A percentile compares a stretch with the other conserved stretches of the same genome.
These are phyloP conservation scores for Chelonoidis abingdonii DNA, from an alignment of 2,113 vertebrate genomes.

Conservation along the genomic window DNA sequence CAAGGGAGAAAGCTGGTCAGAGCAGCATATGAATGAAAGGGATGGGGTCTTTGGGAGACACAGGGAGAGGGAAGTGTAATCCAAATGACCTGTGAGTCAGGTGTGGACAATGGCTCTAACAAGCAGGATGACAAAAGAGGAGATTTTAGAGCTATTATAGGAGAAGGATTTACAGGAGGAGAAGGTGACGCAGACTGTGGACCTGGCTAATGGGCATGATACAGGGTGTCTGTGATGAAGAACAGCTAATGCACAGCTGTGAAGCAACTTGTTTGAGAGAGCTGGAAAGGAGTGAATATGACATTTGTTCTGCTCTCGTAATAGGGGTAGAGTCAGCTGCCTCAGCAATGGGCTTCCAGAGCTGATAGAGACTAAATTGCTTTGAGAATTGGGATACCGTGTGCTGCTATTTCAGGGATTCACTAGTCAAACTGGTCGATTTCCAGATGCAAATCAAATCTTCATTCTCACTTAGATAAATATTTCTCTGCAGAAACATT, in stretches of 20 bases:
- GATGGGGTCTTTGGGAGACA: background rate
- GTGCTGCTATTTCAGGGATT: constrained; percentile 60
- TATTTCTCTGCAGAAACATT: constrained; percentile 59
- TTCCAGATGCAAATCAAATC: constrained; percentile 74
- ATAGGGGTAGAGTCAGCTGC: constrained; percentile 34
- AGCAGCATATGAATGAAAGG: background rate
- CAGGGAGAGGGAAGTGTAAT: background rate
- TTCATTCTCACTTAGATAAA: constrained; percentile 73
- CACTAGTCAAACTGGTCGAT: constrained; percentile 69
- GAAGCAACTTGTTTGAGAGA: constrained; percentile 22
- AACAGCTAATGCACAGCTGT: constrained; percentile 41
- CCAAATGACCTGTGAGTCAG: background rate
- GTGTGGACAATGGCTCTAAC: background rate
- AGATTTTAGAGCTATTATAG: background rate
- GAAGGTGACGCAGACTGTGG: background rate
- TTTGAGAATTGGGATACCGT: constrained; percentile 55
- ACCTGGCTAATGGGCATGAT: background rate
- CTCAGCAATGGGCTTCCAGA: background rate
- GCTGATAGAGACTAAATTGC: constrained; percentile 70
- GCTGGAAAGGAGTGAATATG: constrained; percentile 30
- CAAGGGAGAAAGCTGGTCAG: background rate
- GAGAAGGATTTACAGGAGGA: background rate
- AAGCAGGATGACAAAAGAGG: rapidly evolving
- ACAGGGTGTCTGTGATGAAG: background rate
- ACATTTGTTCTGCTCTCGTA: constrained; percentile 14